These are phyloP conservation scores for Crotalus horridus DNA, from an alignment of 2,113 vertebrate species.

Conservation along the genomic window DNA sequence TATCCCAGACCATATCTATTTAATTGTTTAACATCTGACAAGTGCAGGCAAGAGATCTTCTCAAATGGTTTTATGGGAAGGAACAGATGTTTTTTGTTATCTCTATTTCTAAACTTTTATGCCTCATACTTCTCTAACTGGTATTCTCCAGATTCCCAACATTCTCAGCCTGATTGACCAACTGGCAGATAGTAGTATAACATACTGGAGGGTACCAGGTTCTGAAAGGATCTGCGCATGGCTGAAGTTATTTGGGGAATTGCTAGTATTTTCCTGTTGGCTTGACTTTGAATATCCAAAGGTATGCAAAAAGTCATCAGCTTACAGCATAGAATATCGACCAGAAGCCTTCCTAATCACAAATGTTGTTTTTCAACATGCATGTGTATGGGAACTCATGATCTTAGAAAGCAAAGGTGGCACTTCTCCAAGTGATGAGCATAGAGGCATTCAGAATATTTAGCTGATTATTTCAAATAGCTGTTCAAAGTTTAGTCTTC, in stretches of 20 bases:
- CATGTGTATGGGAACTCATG: background rate
- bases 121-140: constrained; percentile 5
- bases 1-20: background rate
- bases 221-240: constrained; percentile 32
- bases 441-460: background rate
- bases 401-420: background rate
- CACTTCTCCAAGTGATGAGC: background rate
- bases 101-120: constrained; percentile 28
- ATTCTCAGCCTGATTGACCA: background rate
- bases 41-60: background rate
- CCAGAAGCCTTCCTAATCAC: background rate
- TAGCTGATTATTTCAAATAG: background rate
- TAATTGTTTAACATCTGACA: background rate
- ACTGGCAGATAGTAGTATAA: background rate
- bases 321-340: background rate
- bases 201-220: background rate
- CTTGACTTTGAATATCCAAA: constrained; percentile 33
- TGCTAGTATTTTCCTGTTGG: constrained; percentile 33
- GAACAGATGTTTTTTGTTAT: constrained; percentile 25
- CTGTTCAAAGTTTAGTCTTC: background rate
- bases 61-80: background rate
- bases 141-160: background rate
- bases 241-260: constrained; percentile 44
- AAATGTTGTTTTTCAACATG: background rate
- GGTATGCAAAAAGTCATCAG: background rate